A percentile compares a stretch with the other conserved stretches of the same genome.
These are phyloP conservation scores for Lichenostomus cassidix DNA, from an alignment of 2,113 vertebrate species.

Conservation along the genomic window DNA sequence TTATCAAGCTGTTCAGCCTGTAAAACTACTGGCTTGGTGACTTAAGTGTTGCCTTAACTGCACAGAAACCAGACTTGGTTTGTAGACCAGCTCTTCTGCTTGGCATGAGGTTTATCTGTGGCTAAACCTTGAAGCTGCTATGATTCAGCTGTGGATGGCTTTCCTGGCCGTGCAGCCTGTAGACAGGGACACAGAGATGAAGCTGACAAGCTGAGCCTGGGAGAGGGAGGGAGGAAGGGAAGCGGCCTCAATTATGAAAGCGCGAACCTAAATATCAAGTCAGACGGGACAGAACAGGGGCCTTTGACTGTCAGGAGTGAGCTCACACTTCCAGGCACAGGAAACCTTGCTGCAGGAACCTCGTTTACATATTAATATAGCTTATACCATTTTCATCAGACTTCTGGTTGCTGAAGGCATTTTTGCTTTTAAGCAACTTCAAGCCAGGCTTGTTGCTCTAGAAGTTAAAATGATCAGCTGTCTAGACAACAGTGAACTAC, in stretches of 20 bases:
- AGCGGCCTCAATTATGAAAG: not conserved
- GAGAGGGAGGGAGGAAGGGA: not conserved
- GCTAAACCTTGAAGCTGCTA: constrained; percentile 1
- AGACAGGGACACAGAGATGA: not conserved
- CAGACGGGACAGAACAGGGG: not conserved
- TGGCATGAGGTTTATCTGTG: constrained; percentile 34
- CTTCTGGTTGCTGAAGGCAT: constrained; percentile 46
- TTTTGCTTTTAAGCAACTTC: constrained; percentile 67
- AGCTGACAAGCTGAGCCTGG: not conserved
- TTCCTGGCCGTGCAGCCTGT: not conserved
- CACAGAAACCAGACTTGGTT: constrained; percentile 45
- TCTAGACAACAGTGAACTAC: constrained; percentile 52
- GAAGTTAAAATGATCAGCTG: constrained; percentile 36
- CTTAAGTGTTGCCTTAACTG: constrained; percentile 26
- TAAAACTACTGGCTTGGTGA: not conserved
- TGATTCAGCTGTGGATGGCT: constrained; percentile 20
- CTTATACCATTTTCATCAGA: constrained; percentile 28
- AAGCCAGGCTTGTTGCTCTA: constrained; percentile 64
- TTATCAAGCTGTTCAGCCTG: not conserved
- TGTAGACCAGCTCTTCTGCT: constrained; percentile 52
- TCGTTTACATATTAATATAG: constrained; percentile 36
- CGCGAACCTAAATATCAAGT: not conserved
- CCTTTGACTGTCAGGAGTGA: not conserved
- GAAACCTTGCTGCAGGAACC: constrained; percentile 31
- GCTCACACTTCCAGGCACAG: not conserved